Evolutionary conservation across 2,888 invertebrate genomes (phyloP), one percentile per base, ranked within the genome.

Genomic region (Xestoiulus laeticollis): DNA sequence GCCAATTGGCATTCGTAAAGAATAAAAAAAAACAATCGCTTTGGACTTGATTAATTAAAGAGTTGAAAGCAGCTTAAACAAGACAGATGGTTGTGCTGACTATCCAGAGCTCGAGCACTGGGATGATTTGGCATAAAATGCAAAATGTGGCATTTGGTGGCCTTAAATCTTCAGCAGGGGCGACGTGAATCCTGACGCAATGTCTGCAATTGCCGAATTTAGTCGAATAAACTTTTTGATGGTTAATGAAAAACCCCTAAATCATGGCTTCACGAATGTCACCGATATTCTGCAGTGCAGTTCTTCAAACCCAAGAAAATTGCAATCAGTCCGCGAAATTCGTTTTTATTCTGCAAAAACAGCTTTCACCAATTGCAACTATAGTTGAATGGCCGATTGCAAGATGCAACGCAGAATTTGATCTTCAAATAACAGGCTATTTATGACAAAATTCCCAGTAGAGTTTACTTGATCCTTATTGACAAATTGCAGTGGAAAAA

Each of bases 21-120:
- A 26, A 78, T 53, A 68, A 68, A 38, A 38, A 68, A 68, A 78
- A 78, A 78, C 78, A 78, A 78, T 78, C 78, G 78, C 78, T 26
- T 78, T 78, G 78, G 30, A 78, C 78, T 78, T 78, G 78, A 78
- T 78, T 78, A 78, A 78, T 78, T 78, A 78, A 78, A 78, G 78
- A 78, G 78, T 78, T 78, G 78, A 78, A 78, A 78, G 78, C 78
- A 78, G 78, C 78, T 78, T 78, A 78, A 78, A 14, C 3, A 22
- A 78, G 78, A 78, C 78, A 78, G 78, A 78, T 78, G 78, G 78
- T 30, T 22, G 30, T 30, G 78, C 78, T 78, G 30, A 78, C 78
- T 78, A 26, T 78, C 16, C 30, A 26, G 30, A 8, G 26, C 78
- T 78, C 22, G 30, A 78, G 30, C 30, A 78, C 30, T 78, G 78